These are phyloP conservation scores for Lutjanus erythropterus DNA, from an alignment of 2,113 vertebrate genomes.

Conservation along the genomic window DNA sequence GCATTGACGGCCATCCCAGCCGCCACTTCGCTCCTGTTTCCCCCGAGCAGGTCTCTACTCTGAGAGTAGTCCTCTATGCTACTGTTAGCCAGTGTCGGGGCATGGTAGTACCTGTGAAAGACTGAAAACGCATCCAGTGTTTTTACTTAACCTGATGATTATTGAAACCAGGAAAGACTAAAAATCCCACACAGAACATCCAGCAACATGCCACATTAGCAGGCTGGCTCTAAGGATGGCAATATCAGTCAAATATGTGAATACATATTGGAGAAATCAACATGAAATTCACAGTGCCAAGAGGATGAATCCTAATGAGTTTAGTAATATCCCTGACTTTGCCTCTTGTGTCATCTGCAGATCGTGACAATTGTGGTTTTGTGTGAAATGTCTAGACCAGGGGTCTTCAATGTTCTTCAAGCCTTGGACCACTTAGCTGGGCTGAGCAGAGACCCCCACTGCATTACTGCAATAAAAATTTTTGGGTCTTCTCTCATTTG, in stretches of 20 bases:
- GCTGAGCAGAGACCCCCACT: too few species aligned
- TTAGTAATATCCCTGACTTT: background rate
- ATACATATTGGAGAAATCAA: background rate
- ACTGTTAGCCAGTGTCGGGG: slow-evolving; percentile 78
- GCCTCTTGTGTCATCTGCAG: background rate
- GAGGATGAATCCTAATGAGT: background rate
- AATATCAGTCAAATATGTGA: background rate
- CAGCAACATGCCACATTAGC: background rate
- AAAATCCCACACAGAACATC: background rate
- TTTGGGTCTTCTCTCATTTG: too few species aligned
- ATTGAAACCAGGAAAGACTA: background rate
- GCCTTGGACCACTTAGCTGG: too few species aligned
- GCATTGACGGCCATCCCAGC: slow-evolving; percentile 12
- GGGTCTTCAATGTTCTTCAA: too few species aligned
- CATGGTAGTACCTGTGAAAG: slow-evolving; percentile 92
- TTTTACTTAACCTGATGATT: background rate
- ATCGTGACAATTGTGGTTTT: too few species aligned
- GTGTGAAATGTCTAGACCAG: too few species aligned
- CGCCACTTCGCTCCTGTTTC: slow-evolving; percentile 70
- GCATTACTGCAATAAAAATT: too few species aligned
- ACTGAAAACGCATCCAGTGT: slow-evolving; percentile 81
- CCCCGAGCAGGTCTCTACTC: slow-evolving; percentile 34
- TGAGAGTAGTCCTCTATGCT: slow-evolving; percentile 72
- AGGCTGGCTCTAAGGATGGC: background rate
- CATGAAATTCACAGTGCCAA: too few species aligned